Evolutionary conservation across 2,888 invertebrate genomes (phyloP).

Genomic region (Nephrotoma appendiculata): DNA sequence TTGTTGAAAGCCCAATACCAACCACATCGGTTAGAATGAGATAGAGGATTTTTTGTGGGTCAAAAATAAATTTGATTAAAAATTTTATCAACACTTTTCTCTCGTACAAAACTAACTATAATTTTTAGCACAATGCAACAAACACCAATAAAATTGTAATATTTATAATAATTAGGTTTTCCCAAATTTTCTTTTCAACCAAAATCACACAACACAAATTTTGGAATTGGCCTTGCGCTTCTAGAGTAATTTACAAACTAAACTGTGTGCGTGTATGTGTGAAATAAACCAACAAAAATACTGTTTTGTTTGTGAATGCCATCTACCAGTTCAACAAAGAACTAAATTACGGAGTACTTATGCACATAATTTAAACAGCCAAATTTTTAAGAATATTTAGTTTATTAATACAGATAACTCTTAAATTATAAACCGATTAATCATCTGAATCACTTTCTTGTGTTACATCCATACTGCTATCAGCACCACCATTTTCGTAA

Average conservation of each 20-base stretch:
- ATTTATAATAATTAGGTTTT: neutral
- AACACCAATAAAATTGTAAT: neutral
- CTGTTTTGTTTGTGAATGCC: neutral
- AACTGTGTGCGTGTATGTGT: neutral
- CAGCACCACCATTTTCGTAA: neutral
- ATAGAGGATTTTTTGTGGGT: neutral
- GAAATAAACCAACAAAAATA: neutral
- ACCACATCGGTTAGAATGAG: neutral
- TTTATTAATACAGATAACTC: neutral
- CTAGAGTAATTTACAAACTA: neutral
- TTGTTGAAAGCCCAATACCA: neutral
- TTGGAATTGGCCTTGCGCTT: conserved; percentile 4
- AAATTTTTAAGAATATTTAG: neutral
- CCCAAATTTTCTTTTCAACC: neutral
- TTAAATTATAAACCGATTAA: neutral
- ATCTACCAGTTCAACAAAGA: neutral
- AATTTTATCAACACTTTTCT: neutral
- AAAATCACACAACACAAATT: neutral
- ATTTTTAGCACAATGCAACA: neutral
- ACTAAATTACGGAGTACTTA: neutral
- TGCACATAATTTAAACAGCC: neutral
- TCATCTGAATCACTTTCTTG: neutral
- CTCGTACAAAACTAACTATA: neutral
- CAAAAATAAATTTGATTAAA: neutral
- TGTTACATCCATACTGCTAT: neutral